A percentile compares a stretch with the other conserved stretches of the same genome.
These are phyloP conservation scores for Drosophila anomalata DNA, from an alignment of 2,888 invertebrate species.

Conservation along the genomic window DNA sequence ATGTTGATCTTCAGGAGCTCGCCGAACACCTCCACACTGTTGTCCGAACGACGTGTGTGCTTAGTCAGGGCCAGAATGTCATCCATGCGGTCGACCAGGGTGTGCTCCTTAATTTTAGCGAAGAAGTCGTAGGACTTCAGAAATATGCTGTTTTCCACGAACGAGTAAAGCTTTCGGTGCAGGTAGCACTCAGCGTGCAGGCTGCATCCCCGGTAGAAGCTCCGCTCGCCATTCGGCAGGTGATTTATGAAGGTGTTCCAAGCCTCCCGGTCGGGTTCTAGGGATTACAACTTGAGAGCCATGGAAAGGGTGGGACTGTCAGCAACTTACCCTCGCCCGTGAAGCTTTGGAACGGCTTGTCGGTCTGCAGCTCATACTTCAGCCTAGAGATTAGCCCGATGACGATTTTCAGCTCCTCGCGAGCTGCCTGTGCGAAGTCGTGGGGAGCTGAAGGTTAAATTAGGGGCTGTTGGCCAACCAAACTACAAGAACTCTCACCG, in stretches of 20 bases:
- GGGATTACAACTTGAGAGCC: background rate
- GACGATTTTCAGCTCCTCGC: slow-evolving; percentile 89
- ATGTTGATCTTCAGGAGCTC: slow-evolving; percentile 85
- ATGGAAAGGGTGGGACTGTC: background rate
- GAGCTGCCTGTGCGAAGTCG: slow-evolving; percentile 85
- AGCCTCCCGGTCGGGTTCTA: slow-evolving; percentile 74
- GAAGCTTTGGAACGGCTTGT: slow-evolving; percentile 89
- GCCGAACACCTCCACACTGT: slow-evolving; percentile 36
- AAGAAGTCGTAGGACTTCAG: slow-evolving; percentile 91
- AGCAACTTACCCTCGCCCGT: slow-evolving; percentile 59
- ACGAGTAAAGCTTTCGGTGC: slow-evolving; percentile 89
- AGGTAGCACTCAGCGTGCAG: slow-evolving; percentile 96
- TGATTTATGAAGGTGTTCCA: slow-evolving; percentile 85
- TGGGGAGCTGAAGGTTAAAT: slow-evolving; percentile 32
- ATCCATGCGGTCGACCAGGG: slow-evolving; percentile 83
- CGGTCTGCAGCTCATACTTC: slow-evolving; percentile 95
- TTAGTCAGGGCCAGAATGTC: slow-evolving; percentile 61
- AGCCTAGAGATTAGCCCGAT: slow-evolving; percentile 92
- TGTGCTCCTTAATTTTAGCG: slow-evolving; percentile 88
- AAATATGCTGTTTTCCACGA: slow-evolving; percentile 86
- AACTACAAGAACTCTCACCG: slow-evolving; percentile 84
- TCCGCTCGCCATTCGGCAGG: slow-evolving; percentile 77
- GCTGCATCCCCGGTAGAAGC: slow-evolving; percentile 93
- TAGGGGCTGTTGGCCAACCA: background rate
- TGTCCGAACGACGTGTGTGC: slow-evolving; percentile 47